phyloP scores from a whole-genome alignment of 1,140 invertebrate species.

The Drosophila kepulauana region DNA sequence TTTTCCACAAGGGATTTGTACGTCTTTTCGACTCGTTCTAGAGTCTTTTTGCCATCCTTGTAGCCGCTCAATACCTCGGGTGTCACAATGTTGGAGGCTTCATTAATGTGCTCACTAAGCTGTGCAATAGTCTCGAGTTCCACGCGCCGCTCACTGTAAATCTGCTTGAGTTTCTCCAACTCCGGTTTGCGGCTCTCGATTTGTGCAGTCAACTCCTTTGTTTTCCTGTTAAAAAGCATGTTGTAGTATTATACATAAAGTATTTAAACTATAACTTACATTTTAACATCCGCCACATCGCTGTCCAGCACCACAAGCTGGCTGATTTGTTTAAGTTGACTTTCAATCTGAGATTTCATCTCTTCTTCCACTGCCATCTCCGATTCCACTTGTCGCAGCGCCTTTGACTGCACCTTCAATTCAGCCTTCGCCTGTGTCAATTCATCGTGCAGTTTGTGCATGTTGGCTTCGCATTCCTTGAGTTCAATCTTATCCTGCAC shows the following conservation, averaged over 20 bases:
- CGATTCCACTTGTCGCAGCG: constrained; percentile 18
- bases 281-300: constrained; percentile 45
- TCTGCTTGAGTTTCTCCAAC: constrained; percentile 35
- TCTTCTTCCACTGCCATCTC: constrained; percentile 24
- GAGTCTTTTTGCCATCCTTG: constrained; percentile 48
- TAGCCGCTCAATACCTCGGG: constrained; percentile 32
- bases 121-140: constrained; percentile 47
- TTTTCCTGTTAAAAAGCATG: constrained; percentile 38
- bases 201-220: constrained; percentile 3
- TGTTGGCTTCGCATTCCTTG: constrained; percentile 26
- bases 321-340: constrained; percentile 39
- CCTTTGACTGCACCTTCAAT: constrained; percentile 18
- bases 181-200: constrained; percentile 51
- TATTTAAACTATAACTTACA: constrained; percentile 22
- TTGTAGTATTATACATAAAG: too few species aligned
- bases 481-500: constrained; percentile 19
- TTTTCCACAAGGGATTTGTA: neutral
- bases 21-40: constrained; percentile 39
- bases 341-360: constrained; percentile 31
- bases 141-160: constrained; percentile 38
- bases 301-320: constrained; percentile 58
- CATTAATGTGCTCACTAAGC: constrained; percentile 45
- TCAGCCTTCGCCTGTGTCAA: constrained; percentile 38
- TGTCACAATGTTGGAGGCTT: constrained; percentile 42
- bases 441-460: constrained; percentile 32